Evolutionary conservation across 2,797 vertebrate genomes (phyloP).

Genomic region (Notolepis coatsorum): DNA sequence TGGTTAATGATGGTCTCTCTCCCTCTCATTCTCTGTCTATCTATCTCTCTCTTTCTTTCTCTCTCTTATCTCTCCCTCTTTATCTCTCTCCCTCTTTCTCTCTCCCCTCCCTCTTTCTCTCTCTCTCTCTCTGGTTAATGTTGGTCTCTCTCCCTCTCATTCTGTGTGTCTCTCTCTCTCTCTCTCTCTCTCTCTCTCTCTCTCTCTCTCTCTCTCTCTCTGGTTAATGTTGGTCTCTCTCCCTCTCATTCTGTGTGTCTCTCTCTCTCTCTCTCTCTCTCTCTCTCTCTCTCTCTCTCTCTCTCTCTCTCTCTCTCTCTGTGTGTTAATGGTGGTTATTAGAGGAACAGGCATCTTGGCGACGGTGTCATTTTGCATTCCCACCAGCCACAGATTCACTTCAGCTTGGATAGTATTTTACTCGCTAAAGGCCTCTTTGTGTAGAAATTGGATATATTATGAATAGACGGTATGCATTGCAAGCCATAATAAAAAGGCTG

Average conservation of each 20-base stretch:
- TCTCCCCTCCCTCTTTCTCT: background rate
- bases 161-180: background rate
- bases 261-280: background rate
- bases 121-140: too few species aligned
- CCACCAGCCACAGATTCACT: constrained; percentile 24
- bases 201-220: too few species aligned
- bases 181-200: background rate
- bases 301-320: background rate
- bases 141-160: background rate
- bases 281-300: background rate
- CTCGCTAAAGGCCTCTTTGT: constrained; percentile 39
- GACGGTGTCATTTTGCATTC: constrained; percentile 46
- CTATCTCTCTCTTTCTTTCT: too few species aligned
- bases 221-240: too few species aligned
- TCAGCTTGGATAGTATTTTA: constrained; percentile 29
- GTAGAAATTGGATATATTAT: constrained; percentile 41
- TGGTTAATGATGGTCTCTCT: too few species aligned
- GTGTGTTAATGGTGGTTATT: constrained; percentile 46
- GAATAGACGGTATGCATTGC: constrained; percentile 6
- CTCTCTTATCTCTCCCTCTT: too few species aligned
- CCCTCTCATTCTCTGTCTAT: background rate
- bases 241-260: background rate
- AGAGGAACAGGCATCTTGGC: constrained; percentile 40
- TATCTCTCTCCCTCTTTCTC: background rate
- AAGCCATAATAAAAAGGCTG: constrained; percentile 42